Evolutionary conservation across 2,797 vertebrate genomes (phyloP), one percentile per base, ranked within the genome.

Genomic region (Myiothlypis chrysogaster): DNA sequence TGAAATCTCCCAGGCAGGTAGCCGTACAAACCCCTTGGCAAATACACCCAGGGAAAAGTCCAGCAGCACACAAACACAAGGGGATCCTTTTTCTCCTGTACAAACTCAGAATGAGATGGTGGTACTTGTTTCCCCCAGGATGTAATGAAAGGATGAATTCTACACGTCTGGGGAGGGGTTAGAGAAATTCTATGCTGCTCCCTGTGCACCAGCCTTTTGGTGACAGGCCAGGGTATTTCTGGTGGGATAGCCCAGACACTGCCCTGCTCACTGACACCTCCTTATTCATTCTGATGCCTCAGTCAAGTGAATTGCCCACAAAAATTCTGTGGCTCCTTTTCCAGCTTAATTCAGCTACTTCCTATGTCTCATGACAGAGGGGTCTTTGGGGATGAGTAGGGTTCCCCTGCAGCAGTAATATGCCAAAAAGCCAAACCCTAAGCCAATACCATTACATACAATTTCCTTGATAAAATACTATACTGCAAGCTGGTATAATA

Each of bases 1-100:
- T 0, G 4, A 44, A 71, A 56, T 6, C 5, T 46, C 10, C 25
- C 0, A 0, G 57, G 43, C 60, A 86, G 52, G 14, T 8, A 3
- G 17, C 39, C 70, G 47, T 4, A 20, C 56, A 60, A 84, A 30
- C 6, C 23, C 32, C 22, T 52, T 7, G 1, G n/a, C 78, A 90
- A 44, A 87, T 22, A 75, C 34, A 81, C 5, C 23, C 12, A 1
- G 32, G 71, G n/a, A 56, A 32, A 90, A 81, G 69, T 47, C 83
- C 83, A 75, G n/a, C 19, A 12, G 44, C 56, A 63, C 57, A 20
- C 28, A 71, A 90, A 55, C 20, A 70, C 24, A 66, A 64, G 18
- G 37, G 63, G 25, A 41, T 41, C 37, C 11, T 75, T 63, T 39
- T 90, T 37, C 37, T 83, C 12, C 44, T 64, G 56, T 12, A 64